A percentile compares a stretch with the other conserved stretches of the same genome.
phyloP scores from a whole-genome alignment of 2,113 vertebrate species.

The Indicator maculatus region DNA sequence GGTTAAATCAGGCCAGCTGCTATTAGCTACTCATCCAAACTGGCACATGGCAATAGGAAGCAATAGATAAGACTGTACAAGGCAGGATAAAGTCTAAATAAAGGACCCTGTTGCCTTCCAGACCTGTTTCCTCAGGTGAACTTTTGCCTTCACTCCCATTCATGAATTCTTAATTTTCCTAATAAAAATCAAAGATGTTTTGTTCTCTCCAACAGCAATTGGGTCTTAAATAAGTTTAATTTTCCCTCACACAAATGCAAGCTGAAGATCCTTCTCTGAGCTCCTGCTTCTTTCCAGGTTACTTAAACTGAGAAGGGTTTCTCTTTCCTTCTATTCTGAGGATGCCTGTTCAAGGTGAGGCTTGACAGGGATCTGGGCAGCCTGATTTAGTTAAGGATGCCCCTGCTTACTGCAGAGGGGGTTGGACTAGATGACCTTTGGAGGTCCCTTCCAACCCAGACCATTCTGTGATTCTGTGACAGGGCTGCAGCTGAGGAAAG shows the following conservation, averaged over 20 bases:
- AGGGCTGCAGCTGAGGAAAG: neutral
- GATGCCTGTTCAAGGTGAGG: neutral
- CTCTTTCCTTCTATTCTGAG: neutral
- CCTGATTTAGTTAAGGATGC: too few species aligned
- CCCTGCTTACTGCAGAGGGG: too few species aligned
- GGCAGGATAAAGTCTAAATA: constrained; percentile 28
- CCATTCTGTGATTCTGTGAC: neutral
- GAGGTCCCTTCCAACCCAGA: too few species aligned
- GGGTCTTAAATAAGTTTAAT: neutral
- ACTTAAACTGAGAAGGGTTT: neutral
- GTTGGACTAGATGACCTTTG: too few species aligned
- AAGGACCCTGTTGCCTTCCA: neutral
- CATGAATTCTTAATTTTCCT: neutral
- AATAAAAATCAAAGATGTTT: neutral
- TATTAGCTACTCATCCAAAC: constrained; percentile 12
- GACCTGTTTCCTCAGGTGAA: constrained; percentile 21
- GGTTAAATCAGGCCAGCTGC: neutral
- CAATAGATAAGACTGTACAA: neutral
- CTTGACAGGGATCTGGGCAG: too few species aligned
- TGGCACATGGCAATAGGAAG: neutral
- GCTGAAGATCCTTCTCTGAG: neutral
- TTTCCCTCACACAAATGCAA: neutral
- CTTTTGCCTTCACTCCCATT: neutral
- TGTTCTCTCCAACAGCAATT: neutral
- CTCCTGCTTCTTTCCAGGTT: neutral